Conservation (phyloP, 2,113 vertebrate species). For the Ophiodon elongatus region DNA sequence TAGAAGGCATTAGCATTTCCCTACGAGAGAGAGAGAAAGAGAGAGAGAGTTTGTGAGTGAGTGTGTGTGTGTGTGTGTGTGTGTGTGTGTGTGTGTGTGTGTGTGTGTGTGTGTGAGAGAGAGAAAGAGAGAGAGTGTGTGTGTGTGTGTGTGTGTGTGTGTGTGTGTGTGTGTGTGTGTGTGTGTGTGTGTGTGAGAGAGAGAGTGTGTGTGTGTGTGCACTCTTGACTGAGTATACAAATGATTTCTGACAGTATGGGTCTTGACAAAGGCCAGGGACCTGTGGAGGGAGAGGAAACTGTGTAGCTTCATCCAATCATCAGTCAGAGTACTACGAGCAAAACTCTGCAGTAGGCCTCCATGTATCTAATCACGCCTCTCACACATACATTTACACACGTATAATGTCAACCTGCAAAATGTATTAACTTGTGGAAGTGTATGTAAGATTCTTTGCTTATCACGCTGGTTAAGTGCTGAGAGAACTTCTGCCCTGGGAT, state of each 20-base stretch:
- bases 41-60: no score
- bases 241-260: slow-evolving; percentile 49
- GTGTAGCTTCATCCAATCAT: slow-evolving; percentile 57
- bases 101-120: not conserved
- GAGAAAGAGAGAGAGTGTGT: no score
- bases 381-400: not conserved
- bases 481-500: not conserved
- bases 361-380: slow-evolving; percentile 51
- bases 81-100: no score
- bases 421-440: not conserved
- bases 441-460: not conserved
- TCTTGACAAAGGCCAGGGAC: slow-evolving; percentile 63
- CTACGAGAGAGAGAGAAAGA: no score
- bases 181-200: not conserved
- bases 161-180: not conserved
- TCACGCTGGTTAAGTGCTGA: not conserved
- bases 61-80: not conserved
- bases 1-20: no score
- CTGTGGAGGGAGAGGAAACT: slow-evolving; percentile 57
- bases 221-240: slow-evolving; percentile 12
- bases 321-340: slow-evolving; percentile 25
- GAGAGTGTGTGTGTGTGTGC: not conserved
- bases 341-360: slow-evolving; percentile 54
- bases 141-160: not conserved
- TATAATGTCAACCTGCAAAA: not conserved